phyloP scores from a whole-genome alignment of 2,113 vertebrate species.

The Protobothrops flavoviridis region DNA sequence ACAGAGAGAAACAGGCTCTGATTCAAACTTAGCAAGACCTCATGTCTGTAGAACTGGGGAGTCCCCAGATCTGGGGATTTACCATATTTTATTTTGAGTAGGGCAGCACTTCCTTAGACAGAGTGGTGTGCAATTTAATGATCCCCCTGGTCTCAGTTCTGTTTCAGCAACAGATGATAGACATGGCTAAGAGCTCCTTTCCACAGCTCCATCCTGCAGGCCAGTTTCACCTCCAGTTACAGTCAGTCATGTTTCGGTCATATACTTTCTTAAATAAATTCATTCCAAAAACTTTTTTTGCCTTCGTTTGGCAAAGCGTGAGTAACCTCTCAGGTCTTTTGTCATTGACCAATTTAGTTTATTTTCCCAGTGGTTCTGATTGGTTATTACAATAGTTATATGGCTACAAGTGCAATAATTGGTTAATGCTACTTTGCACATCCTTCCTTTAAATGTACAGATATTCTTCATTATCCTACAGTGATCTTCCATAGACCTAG shows the following conservation, averaged over 20 bases:
- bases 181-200: background rate
- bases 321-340: background rate
- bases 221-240: background rate
- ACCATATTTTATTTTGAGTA: background rate
- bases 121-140: background rate
- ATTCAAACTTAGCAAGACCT: background rate
- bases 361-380: background rate
- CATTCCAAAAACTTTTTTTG: background rate
- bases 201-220: background rate
- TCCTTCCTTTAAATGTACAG: background rate
- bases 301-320: background rate
- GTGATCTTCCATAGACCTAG: background rate
- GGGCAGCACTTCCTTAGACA: background rate
- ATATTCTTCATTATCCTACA: background rate
- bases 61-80: background rate
- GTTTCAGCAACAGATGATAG: background rate
- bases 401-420: background rate
- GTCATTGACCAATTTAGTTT: background rate
- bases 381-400: background rate
- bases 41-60: background rate
- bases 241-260: background rate
- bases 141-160: background rate
- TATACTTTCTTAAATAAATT: background rate
- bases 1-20: background rate
- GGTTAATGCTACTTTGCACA: background rate